phyloP scores from a whole-genome alignment of 64 coral and sea anemone genomes.

The Actinia tenebrosa region DNA sequence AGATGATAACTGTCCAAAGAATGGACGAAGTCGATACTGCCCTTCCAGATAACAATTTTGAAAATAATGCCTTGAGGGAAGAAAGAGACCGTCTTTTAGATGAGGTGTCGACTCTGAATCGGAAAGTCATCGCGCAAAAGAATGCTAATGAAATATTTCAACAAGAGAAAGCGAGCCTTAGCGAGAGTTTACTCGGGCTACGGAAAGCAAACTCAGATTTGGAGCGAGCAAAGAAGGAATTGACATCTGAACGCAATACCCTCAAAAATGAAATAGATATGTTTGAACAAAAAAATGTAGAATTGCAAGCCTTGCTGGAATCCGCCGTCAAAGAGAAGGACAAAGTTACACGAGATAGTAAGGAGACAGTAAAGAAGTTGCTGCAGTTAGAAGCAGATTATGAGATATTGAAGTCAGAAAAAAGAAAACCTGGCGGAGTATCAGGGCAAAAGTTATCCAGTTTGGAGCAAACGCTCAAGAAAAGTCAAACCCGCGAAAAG shows the following conservation, averaged over 20 bases:
- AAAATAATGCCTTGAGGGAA: slow-evolving; percentile 69
- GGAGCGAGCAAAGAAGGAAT: slow-evolving; percentile 58
- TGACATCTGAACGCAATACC: slow-evolving; percentile 57
- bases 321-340: slow-evolving; percentile 69
- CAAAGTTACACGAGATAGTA: slow-evolving; percentile 30
- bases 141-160: slow-evolving; percentile 63
- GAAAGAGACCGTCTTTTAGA: slow-evolving; percentile 71
- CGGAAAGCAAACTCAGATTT: slow-evolving; percentile 58
- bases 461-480: slow-evolving; percentile 63
- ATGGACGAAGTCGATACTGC: slow-evolving; percentile 37
- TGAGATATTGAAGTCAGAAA: slow-evolving; percentile 31
- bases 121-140: slow-evolving; percentile 59
- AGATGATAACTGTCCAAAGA: slow-evolving; percentile 39
- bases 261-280: slow-evolving; percentile 64
- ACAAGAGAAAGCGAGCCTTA: slow-evolving; percentile 63
- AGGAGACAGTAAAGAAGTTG: slow-evolving; percentile 53
- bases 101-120: slow-evolving; percentile 69
- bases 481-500: slow-evolving; percentile 87
- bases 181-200: slow-evolving; percentile 50
- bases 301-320: slow-evolving; percentile 65
- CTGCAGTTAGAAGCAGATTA: slow-evolving; percentile 83
- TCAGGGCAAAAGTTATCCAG: slow-evolving; percentile 37
- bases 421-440: slow-evolving; percentile 30
- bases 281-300: slow-evolving; percentile 58
- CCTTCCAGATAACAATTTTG: slow-evolving; percentile 46